Evolutionary conservation across 92 coral and sea anemone genomes (phyloP).

Genomic region (Paragorgia papillata): DNA sequence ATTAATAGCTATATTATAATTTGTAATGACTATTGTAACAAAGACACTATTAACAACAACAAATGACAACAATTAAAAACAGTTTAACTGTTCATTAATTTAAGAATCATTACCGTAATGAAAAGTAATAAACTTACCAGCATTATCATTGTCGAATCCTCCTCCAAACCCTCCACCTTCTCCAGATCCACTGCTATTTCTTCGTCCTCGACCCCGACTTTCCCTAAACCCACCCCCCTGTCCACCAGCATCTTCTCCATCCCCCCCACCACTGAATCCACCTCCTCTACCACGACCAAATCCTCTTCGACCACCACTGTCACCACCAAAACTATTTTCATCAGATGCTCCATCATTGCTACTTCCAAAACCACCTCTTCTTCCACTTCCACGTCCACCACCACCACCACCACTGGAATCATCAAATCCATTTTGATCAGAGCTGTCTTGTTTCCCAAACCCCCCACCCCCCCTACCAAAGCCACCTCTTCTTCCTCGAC

Average conservation of each 20-base stretch:
- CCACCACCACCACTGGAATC: conserved; percentile 22
- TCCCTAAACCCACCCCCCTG: conserved; percentile 36
- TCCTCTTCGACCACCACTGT: conserved; percentile 24
- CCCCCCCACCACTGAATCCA: conserved; percentile 42
- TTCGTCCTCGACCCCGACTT: conserved; percentile 8
- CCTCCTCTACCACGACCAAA: conserved; percentile 27
- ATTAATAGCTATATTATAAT: neutral
- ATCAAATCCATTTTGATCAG: conserved; percentile 11
- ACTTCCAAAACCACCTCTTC: conserved; percentile 16
- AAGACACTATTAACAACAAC: too few relatives aligned
- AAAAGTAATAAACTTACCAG: neutral
- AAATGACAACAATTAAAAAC: too few relatives aligned
- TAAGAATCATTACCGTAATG: neutral
- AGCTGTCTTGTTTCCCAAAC: neutral
- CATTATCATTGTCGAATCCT: neutral
- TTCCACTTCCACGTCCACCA: conserved; percentile 17
- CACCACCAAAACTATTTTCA: conserved; percentile 3
- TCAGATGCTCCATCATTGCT: neutral
- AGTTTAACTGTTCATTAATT: too few relatives aligned
- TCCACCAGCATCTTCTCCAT: conserved; percentile 41
- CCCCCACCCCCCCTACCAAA: conserved; percentile 23
- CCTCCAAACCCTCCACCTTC: conserved; percentile 3
- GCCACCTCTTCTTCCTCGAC: conserved; percentile 22
- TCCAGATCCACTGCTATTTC: conserved; percentile 15
- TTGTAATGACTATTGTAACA: too few relatives aligned